Evolutionary conservation across 2,797 vertebrate species (phyloP), one percentile per base, ranked within the genome.

Genomic region (Sternotherus odoratus): DNA sequence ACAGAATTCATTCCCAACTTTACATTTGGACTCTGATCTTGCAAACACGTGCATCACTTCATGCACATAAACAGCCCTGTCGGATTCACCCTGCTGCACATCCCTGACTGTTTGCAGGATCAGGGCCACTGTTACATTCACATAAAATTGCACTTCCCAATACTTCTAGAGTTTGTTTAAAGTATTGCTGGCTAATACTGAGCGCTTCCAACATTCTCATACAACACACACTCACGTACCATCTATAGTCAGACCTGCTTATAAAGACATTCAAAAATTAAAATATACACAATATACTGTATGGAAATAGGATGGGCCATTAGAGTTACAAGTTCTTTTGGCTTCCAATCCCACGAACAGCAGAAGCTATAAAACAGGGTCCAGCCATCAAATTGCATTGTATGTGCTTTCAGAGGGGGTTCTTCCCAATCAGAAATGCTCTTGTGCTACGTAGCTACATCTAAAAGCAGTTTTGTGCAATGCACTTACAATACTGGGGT

Each of bases 371-470:
- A 43, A 28, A 54, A 81, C 48, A 82, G 84, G 91, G 75, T 69
- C 48, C 90, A 91, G 93, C 82, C 90, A 92, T 94, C 83, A 60
- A 87, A 69, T 97, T 98, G 98, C 97, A 98, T 98, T 98, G 97
- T 80, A 97, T 96, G 96, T 98, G 97, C 98, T 6, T 97, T 95
- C 56, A 79, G 63, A 89, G 51, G 81, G 75, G 69, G 77, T 39
- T 79, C 81, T 83, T 54, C 87, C 75, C 26, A 85, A 81, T 51
- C 69, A 88, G 81, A 83, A 83, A 77, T 19, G 49, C 54, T 60
- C 88, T 86, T 90, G 74, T 88, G 91, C 95, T 88, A 16, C 1
- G 0, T 3, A 36, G 90, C 23, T 33, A 5, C 6, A 7, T 56
- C 39, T 80, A 51, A 66, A 23, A 30, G 39, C 0, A 10, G 12